phyloP scores from a whole-genome alignment of 2,113 vertebrate genomes.

The Propithecus coquereli region DNA sequence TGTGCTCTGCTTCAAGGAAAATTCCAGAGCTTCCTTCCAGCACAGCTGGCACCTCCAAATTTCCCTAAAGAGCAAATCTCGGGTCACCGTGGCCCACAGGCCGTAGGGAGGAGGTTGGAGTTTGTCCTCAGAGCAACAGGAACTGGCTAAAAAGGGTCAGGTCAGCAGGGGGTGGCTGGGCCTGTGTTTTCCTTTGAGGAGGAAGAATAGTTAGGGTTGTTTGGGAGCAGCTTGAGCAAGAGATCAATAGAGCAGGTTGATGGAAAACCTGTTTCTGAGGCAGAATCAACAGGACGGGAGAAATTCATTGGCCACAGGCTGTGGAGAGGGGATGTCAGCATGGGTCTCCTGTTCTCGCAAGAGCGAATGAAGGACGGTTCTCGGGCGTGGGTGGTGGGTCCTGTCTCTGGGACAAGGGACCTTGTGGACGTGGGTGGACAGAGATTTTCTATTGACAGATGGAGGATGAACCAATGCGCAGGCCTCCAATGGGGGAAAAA shows the following conservation, averaged over 20 bases:
- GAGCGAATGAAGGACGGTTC: not conserved
- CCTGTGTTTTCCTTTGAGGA: not conserved
- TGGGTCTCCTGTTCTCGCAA: not conserved
- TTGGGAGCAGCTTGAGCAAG: not conserved
- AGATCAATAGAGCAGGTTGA: not conserved
- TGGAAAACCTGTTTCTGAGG: not conserved
- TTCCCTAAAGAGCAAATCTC: not conserved
- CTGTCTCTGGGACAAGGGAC: not conserved
- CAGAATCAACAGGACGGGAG: not conserved
- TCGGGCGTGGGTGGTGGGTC: not conserved
- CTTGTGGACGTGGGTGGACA: not conserved
- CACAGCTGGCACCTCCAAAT: not conserved
- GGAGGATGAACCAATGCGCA: not conserved
- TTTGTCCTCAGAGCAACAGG: not conserved
- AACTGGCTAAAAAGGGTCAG: not conserved
- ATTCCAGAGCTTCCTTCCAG: not conserved
- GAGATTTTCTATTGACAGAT: not conserved
- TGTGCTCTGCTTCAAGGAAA: not conserved
- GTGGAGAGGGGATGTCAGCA: fast-evolving
- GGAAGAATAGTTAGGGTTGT: not conserved
- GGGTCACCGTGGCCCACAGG: not conserved
- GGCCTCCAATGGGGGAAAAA: not conserved
- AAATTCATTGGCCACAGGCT: fast-evolving
- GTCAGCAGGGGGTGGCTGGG: not conserved
- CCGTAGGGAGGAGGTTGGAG: not conserved